phyloP scores from a whole-genome alignment of 2,113 vertebrate genomes.

The Rhombomys opimus region DNA sequence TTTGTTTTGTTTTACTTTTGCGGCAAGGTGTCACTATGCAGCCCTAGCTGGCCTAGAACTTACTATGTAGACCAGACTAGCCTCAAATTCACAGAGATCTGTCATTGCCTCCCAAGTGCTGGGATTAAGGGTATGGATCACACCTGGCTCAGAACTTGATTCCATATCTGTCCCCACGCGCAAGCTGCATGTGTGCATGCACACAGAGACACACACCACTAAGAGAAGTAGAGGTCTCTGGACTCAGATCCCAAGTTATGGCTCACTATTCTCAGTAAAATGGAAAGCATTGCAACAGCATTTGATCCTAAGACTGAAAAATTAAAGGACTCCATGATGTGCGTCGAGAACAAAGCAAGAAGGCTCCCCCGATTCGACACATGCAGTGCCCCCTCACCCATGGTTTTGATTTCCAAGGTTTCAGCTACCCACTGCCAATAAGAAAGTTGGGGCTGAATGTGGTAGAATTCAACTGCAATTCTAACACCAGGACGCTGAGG shows the following conservation, averaged over 20 bases:
- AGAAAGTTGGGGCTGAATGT: neutral
- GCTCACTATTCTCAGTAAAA: conserved; percentile 19
- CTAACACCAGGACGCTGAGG: neutral
- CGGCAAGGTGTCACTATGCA: neutral
- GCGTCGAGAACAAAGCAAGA: neutral
- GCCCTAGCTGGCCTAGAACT: neutral
- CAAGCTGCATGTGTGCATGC: rapidly evolving
- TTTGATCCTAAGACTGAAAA: neutral
- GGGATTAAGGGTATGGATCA: neutral
- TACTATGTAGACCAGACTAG: neutral
- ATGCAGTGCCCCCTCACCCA: neutral
- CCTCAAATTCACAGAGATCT: neutral
- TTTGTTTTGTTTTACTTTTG: neutral
- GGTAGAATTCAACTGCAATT: neutral
- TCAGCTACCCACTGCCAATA: neutral
- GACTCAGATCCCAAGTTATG: neutral
- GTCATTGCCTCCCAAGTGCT: neutral
- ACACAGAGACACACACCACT: too few relatives aligned
- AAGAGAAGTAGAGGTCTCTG: neutral
- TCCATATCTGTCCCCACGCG: neutral
- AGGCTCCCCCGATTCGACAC: neutral
- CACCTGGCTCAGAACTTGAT: neutral
- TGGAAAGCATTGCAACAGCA: neutral
- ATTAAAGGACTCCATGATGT: neutral
- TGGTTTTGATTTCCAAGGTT: neutral